These are phyloP conservation scores for Orthosia gothica DNA, from an alignment of 2,888 invertebrate species.

Conservation along the genomic window DNA sequence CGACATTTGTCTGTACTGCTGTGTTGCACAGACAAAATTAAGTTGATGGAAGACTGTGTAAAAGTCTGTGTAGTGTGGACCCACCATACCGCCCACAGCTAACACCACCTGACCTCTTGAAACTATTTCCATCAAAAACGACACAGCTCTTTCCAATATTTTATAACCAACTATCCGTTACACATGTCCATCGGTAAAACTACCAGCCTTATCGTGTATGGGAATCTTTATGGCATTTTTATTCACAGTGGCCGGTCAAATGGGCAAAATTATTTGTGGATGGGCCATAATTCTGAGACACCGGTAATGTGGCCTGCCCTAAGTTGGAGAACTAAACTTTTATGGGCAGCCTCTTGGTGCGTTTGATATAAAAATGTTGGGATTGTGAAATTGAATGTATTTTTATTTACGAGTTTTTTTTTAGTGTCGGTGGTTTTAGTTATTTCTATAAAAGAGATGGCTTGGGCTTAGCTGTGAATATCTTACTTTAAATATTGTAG, in stretches of 20 bases:
- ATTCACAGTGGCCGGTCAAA: slow-evolving; percentile 53
- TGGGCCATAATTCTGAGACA: slow-evolving; percentile 52
- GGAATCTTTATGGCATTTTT: slow-evolving; percentile 59
- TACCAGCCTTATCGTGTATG: slow-evolving; percentile 41
- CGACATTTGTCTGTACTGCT: no score
- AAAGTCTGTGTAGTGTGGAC: no score
- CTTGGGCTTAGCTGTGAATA: neutral
- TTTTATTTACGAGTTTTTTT: slow-evolving; percentile 37
- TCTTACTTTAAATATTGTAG: no score
- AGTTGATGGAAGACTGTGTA: no score
- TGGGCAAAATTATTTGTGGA: slow-evolving; percentile 53
- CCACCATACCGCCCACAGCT: slow-evolving; percentile 23
- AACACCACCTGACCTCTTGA: slow-evolving; percentile 2
- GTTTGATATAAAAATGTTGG: slow-evolving; percentile 38
- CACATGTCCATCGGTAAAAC: slow-evolving; percentile 31
- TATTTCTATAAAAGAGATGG: neutral
- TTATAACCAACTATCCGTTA: slow-evolving; percentile 32
- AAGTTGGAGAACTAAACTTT: slow-evolving; percentile 40
- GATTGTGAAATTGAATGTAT: slow-evolving; percentile 50
- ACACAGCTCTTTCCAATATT: slow-evolving; percentile 10
- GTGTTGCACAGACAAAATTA: no score
- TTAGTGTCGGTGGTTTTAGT: slow-evolving; percentile 9
- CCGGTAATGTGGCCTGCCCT: slow-evolving; percentile 28
- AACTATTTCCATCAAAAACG: slow-evolving; percentile 8
- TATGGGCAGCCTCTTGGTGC: slow-evolving; percentile 43